Base-by-base conservation (phyloP, 2,797 vertebrate species). In the Nannoperca australis region DNA sequence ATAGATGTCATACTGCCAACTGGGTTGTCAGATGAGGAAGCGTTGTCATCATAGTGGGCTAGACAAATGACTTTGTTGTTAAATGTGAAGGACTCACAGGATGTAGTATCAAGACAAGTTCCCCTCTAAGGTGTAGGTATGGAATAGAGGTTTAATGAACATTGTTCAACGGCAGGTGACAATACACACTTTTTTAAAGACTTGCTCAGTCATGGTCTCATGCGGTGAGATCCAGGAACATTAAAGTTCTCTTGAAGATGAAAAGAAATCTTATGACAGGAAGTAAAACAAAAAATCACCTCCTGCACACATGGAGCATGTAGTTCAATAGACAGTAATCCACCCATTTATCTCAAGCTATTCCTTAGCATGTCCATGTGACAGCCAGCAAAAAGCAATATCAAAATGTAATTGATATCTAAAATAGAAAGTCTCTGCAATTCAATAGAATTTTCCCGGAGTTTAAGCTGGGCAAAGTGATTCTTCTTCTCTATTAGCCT, bases 401-500 rank as follows among this genome's bases (percentile, higher is more conserved):
- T 8, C 54, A 20, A 72, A 71, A 82, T 30, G 45, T 45, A 81
- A 81, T n/a, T 68, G 13, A 75, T 61, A 51, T 12, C 45, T 51
- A 40, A 70, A 83, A 76, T 80, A 50, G 78, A 73, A 65, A 84
- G 80, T 80, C 49, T 63, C 15, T 34, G 62, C 62, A 24, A 74
- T 61, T 73, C 15, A 69, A 49, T 36, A 13, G 3, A 56, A 59
- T 70, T 20, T 73, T 78, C 58, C 38, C 34, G 51, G 42, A 77
- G 69, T 50, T 85, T 68, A 80, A 85, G 40, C 58, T 55, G 54
- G 12, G 58, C 54, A 73, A 76, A 74, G 69, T 74, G 32, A 88
- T 83, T 67, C 59, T 85, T 83, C 75, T 61, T 71, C 61, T 72
- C 49, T 13, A 60, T 80, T 85, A 61, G 62, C 59, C 55, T 44